A percentile compares a stretch with the other conserved stretches of the same genome.
phyloP scores from a whole-genome alignment of 2,797 vertebrate genomes.

The Cephalopachus bancanus region DNA sequence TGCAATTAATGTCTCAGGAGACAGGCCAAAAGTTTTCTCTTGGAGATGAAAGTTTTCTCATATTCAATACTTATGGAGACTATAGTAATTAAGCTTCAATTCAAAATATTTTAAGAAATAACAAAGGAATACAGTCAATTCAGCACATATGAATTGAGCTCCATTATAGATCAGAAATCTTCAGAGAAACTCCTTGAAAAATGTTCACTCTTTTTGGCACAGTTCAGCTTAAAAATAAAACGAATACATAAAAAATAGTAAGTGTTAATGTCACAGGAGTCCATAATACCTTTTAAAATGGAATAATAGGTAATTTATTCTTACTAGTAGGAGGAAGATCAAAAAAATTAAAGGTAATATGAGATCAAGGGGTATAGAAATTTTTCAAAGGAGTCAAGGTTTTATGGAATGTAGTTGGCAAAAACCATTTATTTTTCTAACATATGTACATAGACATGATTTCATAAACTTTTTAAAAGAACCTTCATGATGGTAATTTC shows the following conservation, averaged over 20 bases:
- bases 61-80: not conserved
- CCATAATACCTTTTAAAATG: not conserved
- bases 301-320: slow-evolving; percentile 12
- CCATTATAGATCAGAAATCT: not conserved
- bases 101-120: slow-evolving; percentile 9
- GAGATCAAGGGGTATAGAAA: not conserved
- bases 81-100: not conserved
- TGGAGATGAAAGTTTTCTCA: not conserved
- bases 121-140: not conserved
- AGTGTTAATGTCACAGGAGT: not conserved
- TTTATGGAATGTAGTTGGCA: slow-evolving; percentile 34
- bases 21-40: not conserved
- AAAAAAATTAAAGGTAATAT: not conserved
- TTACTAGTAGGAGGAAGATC: not conserved
- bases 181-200: not conserved
- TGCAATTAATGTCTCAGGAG: not conserved
- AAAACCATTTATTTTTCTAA: slow-evolving; percentile 66
- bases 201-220: not conserved
- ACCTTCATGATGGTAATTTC: slow-evolving; percentile 42
- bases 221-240: not conserved
- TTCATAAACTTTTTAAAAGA: slow-evolving; percentile 49
- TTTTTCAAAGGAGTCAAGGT: slow-evolving; percentile 44
- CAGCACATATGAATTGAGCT: not conserved
- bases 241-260: not conserved
- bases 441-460: slow-evolving; percentile 25